phyloP scores from a whole-genome alignment of 1,140 invertebrate species.

The Papilio helenus region DNA sequence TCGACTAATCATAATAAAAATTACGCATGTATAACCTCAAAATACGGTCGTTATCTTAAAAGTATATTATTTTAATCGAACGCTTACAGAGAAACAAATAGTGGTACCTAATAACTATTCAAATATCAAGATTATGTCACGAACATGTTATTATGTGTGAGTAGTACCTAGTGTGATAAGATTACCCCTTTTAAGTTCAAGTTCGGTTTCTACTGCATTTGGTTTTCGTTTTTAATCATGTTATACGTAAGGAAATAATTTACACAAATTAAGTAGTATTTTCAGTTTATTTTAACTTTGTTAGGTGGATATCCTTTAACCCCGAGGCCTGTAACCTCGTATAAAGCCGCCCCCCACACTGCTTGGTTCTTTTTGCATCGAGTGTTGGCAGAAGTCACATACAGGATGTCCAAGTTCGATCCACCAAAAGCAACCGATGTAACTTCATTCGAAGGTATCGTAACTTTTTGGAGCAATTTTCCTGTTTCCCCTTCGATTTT shows the following conservation, averaged over 20 bases:
- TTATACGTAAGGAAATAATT: too few relatives aligned
- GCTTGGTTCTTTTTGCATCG: background rate
- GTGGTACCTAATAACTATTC: background rate
- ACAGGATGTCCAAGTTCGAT: background rate
- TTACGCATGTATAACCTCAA: background rate
- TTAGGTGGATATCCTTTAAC: background rate
- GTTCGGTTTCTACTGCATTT: too few relatives aligned
- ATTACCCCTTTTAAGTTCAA: background rate
- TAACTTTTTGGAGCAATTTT: background rate
- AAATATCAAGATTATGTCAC: too few relatives aligned
- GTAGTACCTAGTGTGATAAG: background rate
- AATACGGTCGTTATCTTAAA: background rate
- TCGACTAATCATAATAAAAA: background rate
- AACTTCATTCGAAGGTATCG: background rate
- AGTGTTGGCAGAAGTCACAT: background rate
- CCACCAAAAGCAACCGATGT: background rate
- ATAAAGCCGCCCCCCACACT: background rate
- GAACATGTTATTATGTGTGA: too few relatives aligned
- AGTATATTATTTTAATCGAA: background rate
- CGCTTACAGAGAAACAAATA: background rate
- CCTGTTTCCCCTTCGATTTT: background rate
- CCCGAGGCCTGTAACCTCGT: background rate
- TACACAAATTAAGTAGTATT: too few relatives aligned
- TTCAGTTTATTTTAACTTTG: slow-evolving; percentile 12
- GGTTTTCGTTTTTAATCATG: too few relatives aligned